Evolutionary conservation across 2,113 vertebrate species (phyloP).

Genomic region (Trematomus loennbergii): DNA sequence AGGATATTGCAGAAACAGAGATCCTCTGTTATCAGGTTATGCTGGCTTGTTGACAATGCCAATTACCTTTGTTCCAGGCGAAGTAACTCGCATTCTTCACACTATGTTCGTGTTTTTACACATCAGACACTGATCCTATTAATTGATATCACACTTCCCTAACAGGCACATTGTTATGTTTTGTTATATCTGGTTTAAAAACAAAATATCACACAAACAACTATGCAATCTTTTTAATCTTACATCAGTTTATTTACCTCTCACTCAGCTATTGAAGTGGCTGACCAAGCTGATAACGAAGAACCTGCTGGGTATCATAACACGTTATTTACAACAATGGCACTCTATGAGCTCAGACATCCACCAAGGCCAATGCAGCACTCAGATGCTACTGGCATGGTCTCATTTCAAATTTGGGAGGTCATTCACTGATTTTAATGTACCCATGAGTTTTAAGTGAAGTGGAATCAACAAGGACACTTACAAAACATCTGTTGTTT

Average conservation of each 20-base stretch:
- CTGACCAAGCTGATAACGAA: background rate
- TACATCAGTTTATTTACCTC: background rate
- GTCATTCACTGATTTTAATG: too few species aligned
- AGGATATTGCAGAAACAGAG: background rate
- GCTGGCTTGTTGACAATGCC: background rate
- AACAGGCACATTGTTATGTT: background rate
- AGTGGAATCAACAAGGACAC: too few species aligned
- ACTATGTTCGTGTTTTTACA: conserved; percentile 5
- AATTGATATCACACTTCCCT: conserved; percentile 1
- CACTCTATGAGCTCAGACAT: too few species aligned
- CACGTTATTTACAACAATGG: background rate
- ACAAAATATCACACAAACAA: background rate
- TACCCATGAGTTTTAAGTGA: too few species aligned
- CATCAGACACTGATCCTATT: conserved; percentile 9
- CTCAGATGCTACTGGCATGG: too few species aligned
- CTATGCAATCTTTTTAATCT: background rate
- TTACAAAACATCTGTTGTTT: too few species aligned
- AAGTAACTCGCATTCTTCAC: conserved; percentile 1
- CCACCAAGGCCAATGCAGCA: too few species aligned
- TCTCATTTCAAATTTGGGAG: too few species aligned
- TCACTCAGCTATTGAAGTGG: background rate
- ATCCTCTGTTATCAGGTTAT: background rate
- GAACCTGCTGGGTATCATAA: background rate
- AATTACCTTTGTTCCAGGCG: background rate
- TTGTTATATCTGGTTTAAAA: background rate